Percentiles rank a stretch among this genome's conserved stretches.
Conservation (phyloP, 2,888 invertebrate species). For the Epistrophella euchroma region DNA sequence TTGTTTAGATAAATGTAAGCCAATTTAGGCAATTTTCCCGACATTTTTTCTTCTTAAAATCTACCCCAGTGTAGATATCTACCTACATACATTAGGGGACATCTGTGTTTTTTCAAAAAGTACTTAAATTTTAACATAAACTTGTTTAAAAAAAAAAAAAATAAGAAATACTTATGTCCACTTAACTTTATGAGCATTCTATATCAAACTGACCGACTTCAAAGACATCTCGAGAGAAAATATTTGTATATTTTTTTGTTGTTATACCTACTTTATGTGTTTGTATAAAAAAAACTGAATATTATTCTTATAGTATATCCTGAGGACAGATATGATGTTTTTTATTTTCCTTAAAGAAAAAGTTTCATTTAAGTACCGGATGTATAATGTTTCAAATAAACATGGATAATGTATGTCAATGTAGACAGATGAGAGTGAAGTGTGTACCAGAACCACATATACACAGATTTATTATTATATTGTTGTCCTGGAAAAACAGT, state of each 20-base stretch:
- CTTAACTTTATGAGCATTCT: neutral
- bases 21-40: too few relatives aligned
- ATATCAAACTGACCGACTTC: constrained; percentile 1
- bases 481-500: constrained; percentile 37
- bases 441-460: constrained; percentile 36
- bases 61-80: too few relatives aligned
- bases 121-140: neutral
- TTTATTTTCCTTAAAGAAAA: constrained; percentile 5
- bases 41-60: too few relatives aligned
- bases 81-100: too few relatives aligned
- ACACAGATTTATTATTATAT: constrained; percentile 38
- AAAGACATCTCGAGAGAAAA: neutral
- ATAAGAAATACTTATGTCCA: neutral
- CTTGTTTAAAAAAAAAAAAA: neutral
- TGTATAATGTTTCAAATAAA: constrained; percentile 53
- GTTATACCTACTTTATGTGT: neutral
- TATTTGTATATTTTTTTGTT: neutral
- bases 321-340: constrained; percentile 36
- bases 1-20: too few relatives aligned
- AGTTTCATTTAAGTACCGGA: constrained; percentile 36
- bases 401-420: constrained; percentile 59
- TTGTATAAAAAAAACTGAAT: constrained; percentile 1
- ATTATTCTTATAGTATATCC: constrained; percentile 41
- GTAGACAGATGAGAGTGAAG: constrained; percentile 45
- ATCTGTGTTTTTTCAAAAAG: too few relatives aligned